These are phyloP conservation scores for Empis stercorea DNA, from an alignment of 2,888 invertebrate species.

Conservation along the genomic window DNA sequence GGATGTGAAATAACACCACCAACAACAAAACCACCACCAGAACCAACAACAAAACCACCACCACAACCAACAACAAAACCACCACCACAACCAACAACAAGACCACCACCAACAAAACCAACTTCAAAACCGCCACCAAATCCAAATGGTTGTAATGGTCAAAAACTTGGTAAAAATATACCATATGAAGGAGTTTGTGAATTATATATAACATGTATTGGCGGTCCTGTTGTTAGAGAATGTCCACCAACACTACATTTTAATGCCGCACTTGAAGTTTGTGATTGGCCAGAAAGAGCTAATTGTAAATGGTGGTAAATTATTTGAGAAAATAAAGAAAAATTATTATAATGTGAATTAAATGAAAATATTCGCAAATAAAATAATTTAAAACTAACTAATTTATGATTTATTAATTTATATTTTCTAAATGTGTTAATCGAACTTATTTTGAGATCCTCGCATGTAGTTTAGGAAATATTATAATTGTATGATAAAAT, in stretches of 20 bases:
- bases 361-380: too few species aligned
- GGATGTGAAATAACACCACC: background rate
- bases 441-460: too few species aligned
- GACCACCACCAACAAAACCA: background rate
- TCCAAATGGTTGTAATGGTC: background rate
- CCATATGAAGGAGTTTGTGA: background rate
- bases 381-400: too few species aligned
- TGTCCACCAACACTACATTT: background rate
- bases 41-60: background rate
- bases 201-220: background rate
- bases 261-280: background rate
- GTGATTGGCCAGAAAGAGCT: slow-evolving; percentile 1
- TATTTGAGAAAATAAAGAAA: too few species aligned
- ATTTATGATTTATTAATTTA: too few species aligned
- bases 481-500: too few species aligned
- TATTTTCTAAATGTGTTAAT: too few species aligned
- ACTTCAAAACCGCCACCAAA: background rate
- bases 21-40: background rate
- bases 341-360: too few species aligned
- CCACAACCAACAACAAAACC: background rate
- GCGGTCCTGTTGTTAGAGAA: background rate
- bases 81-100: background rate
- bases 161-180: background rate
- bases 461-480: too few species aligned
- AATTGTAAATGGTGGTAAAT: background rate